These are phyloP conservation scores for Hydropotes inermis DNA, from an alignment of 2,113 vertebrate genomes.

Conservation along the genomic window DNA sequence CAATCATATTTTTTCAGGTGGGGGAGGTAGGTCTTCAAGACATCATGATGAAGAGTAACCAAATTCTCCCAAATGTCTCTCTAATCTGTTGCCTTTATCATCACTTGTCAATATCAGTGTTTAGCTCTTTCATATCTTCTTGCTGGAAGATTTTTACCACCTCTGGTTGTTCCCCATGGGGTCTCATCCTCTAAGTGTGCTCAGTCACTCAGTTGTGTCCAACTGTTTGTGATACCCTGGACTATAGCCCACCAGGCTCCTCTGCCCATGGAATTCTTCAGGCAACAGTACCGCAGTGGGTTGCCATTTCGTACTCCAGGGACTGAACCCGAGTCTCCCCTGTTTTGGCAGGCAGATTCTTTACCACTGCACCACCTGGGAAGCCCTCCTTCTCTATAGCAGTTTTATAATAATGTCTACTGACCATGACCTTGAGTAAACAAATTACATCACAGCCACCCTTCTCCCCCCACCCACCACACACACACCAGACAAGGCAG, in stretches of 20 bases:
- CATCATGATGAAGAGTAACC: background rate
- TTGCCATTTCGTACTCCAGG: background rate
- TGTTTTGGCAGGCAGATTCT: background rate
- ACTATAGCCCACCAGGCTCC: background rate
- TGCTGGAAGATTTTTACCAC: background rate
- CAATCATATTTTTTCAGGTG: background rate
- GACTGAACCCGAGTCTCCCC: background rate
- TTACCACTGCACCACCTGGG: background rate
- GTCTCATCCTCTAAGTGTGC: background rate
- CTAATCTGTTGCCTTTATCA: background rate
- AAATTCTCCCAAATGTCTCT: background rate
- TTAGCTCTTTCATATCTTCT: background rate
- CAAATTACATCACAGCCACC: background rate
- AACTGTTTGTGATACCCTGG: background rate
- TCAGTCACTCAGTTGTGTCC: background rate
- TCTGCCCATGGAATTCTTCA: background rate
- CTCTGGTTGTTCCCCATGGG: background rate
- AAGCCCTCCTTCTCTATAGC: background rate
- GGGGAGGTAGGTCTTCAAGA: background rate
- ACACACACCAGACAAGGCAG: background rate
- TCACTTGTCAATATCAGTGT: no score
- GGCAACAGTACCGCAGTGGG: background rate
- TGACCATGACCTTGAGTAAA: background rate
- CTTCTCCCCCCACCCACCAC: fast-evolving
- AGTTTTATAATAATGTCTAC: background rate